Evolutionary conservation across 1,140 invertebrate genomes (phyloP).

Genomic region (Orchestia grillus): DNA sequence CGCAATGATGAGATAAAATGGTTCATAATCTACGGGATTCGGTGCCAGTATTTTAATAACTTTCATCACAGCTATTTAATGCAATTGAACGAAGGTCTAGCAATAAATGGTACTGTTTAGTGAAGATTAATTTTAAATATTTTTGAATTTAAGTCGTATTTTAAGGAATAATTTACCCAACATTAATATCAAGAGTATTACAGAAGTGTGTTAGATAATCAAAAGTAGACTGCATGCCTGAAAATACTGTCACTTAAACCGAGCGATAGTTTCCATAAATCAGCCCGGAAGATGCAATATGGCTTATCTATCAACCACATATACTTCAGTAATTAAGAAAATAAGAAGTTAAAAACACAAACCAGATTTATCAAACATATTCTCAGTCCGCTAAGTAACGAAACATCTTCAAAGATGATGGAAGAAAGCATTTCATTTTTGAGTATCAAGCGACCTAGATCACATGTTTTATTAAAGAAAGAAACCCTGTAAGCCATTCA

Average conservation of each 20-base stretch:
- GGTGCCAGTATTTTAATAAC: neutral
- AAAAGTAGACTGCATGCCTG: too few species aligned
- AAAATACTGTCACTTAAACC: too few species aligned
- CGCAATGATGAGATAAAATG: too few species aligned
- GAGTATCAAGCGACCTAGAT: neutral
- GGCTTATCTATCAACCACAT: neutral
- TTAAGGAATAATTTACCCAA: neutral
- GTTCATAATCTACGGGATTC: neutral
- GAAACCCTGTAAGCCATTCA: neutral
- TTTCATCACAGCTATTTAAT: too few species aligned
- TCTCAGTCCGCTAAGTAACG: neutral
- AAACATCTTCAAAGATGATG: neutral
- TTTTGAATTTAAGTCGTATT: neutral
- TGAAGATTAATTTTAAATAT: too few species aligned
- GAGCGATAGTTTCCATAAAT: too few species aligned
- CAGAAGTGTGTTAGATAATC: too few species aligned
- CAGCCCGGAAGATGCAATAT: neutral
- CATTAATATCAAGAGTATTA: neutral
- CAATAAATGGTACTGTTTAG: too few species aligned
- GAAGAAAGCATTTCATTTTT: neutral
- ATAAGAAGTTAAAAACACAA: neutral
- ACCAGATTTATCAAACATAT: too few species aligned
- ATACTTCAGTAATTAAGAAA: neutral
- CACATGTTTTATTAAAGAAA: neutral
- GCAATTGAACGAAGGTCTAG: too few species aligned